phyloP scores from a whole-genome alignment of 35 echinoderm and acorn worm species.

The Anneissia japonica region DNA sequence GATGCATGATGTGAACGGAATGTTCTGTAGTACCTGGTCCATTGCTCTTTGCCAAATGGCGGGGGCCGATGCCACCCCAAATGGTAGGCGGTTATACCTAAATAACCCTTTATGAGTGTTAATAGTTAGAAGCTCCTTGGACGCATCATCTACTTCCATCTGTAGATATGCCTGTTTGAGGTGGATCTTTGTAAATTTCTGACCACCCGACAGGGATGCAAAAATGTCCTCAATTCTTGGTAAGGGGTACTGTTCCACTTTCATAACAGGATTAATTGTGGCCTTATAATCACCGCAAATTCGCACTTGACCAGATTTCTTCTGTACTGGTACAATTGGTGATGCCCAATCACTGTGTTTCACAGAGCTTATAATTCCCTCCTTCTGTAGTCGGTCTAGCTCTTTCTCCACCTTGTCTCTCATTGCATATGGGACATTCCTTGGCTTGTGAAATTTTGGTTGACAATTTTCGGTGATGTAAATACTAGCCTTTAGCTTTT shows the following conservation, averaged over 20 bases:
- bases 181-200: neutral
- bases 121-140: neutral
- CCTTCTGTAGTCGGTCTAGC: neutral
- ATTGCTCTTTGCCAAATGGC: neutral
- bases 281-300: conserved; percentile 35
- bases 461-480: neutral
- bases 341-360: conserved; percentile 27
- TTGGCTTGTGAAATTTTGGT: neutral
- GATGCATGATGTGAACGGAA: neutral
- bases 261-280: conserved; percentile 22
- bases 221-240: conserved; percentile 38
- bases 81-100: neutral
- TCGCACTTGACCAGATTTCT: neutral
- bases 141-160: neutral
- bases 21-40: neutral
- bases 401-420: conserved; percentile 1
- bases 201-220: conserved; percentile 11
- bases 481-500: conserved; percentile 9
- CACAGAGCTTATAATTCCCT: conserved; percentile 13
- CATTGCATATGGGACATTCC: neutral
- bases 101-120: neutral
- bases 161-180: conserved; percentile 9
- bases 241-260: conserved; percentile 30
- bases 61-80: neutral
- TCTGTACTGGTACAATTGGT: conserved; percentile 31